A percentile compares a stretch with the other conserved stretches of the same genome.
These are phyloP conservation scores for Lasioglossum marginatum DNA, from an alignment of 2,888 invertebrate species.

Conservation along the genomic window DNA sequence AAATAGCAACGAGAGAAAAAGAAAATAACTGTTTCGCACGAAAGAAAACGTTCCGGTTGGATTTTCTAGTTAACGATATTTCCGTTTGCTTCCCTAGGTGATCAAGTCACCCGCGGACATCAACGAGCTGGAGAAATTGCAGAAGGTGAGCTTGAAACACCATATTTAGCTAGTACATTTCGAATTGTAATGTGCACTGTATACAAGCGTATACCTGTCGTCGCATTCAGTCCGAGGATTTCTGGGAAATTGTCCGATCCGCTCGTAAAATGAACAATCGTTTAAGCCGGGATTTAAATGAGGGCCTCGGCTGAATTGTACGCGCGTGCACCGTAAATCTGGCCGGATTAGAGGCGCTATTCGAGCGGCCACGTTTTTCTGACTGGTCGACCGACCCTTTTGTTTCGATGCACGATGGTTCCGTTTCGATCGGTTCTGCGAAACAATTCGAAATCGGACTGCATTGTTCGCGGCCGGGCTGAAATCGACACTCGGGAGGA, in stretches of 20 bases:
- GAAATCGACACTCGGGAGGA: slow-evolving; percentile 3
- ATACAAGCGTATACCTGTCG: background rate
- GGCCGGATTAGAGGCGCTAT: slow-evolving; percentile 4
- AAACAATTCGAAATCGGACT: slow-evolving; percentile 24
- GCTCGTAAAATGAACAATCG: background rate
- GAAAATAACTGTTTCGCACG: background rate
- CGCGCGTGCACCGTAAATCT: slow-evolving; percentile 17
- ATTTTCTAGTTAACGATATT: background rate
- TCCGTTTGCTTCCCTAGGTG: slow-evolving; percentile 60
- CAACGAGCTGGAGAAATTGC: slow-evolving; percentile 77
- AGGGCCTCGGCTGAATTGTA: background rate
- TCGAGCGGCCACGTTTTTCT: slow-evolving; percentile 32
- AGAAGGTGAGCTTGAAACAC: slow-evolving; percentile 74
- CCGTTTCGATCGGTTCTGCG: slow-evolving; percentile 28
- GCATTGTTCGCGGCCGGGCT: slow-evolving; percentile 10
- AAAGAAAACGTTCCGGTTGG: background rate
- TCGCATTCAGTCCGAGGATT: background rate
- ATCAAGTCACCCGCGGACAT: slow-evolving; percentile 58
- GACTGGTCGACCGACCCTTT: slow-evolving; percentile 12
- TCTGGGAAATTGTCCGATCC: background rate
- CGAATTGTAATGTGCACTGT: background rate
- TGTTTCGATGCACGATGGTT: background rate
- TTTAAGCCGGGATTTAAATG: background rate
- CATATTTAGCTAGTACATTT: too few species aligned
- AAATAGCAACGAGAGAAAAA: too few species aligned